phyloP scores from a whole-genome alignment of 2,113 vertebrate genomes.

The Triplophysa siluroides region DNA sequence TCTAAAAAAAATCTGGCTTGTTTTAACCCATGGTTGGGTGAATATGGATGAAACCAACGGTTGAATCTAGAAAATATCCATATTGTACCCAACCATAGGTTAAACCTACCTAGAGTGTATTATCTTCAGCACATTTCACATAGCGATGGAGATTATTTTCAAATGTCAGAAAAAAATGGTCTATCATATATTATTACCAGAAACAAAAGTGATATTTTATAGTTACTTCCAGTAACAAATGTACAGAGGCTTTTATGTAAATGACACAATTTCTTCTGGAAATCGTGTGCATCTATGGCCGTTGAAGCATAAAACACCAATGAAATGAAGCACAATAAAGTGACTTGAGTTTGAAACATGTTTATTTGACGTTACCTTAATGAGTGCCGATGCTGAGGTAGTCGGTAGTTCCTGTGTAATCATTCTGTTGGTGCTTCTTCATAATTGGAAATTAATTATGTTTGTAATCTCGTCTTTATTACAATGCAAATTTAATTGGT shows the following conservation, averaged over 20 bases:
- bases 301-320: not conserved
- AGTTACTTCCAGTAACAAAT: not conserved
- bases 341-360: slow-evolving; percentile 1
- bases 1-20: too few relatives aligned
- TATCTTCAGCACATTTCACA: not conserved
- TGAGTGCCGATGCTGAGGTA: slow-evolving; percentile 31
- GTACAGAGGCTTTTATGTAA: slow-evolving; percentile 22
- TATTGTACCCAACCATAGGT: too few relatives aligned
- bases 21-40: too few relatives aligned
- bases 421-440: slow-evolving; percentile 48
- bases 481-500: slow-evolving; percentile 55
- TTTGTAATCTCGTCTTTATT: slow-evolving; percentile 48
- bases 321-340: slow-evolving; percentile 24
- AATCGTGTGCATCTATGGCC: not conserved
- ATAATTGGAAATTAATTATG: slow-evolving; percentile 55
- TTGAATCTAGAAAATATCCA: too few relatives aligned
- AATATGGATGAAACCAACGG: too few relatives aligned
- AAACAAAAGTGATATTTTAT: not conserved
- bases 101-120: too few relatives aligned
- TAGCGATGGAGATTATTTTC: not conserved
- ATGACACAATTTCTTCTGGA: not conserved
- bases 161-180: not conserved
- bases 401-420: slow-evolving; percentile 17
- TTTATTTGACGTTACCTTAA: slow-evolving; percentile 24
- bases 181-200: not conserved